Percentiles rank a stretch among this genome's conserved stretches.
Conservation (phyloP, 1,140 invertebrate genomes). For the Caerostris extrusa region DNA sequence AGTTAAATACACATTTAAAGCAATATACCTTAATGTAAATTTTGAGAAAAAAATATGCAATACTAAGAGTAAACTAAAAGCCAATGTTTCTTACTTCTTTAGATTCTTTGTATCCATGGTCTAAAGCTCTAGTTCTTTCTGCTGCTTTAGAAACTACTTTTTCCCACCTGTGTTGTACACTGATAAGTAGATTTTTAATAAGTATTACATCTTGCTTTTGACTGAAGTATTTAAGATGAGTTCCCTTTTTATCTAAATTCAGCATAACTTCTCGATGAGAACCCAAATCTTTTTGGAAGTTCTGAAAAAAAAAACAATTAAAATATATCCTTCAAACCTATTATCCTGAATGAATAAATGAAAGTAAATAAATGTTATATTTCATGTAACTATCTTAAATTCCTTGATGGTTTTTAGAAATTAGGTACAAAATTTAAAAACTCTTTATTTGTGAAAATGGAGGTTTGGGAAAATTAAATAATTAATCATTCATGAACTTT, state of each 20-base stretch:
- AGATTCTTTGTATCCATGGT: constrained; percentile 97
- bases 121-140: constrained; percentile 94
- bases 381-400: neutral
- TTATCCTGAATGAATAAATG: neutral
- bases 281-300: constrained; percentile 96
- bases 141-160: constrained; percentile 96
- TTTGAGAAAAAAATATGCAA: neutral
- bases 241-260: constrained; percentile 97
- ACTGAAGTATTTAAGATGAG: constrained; percentile 98
- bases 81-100: constrained; percentile 84
- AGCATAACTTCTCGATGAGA: constrained; percentile 96
- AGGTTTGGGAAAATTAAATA: too few relatives aligned
- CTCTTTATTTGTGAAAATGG: too few relatives aligned
- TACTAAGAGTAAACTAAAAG: constrained; percentile 17
- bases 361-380: neutral
- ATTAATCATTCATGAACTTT: too few relatives aligned
- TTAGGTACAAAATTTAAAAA: too few relatives aligned
- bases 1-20: neutral
- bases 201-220: constrained; percentile 99
- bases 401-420: too few relatives aligned
- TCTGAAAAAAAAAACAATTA: constrained; percentile 81
- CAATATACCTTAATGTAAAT: neutral
- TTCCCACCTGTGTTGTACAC: constrained; percentile 98
- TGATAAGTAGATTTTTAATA: constrained; percentile 98
- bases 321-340: neutral